A percentile compares a stretch with the other conserved stretches of the same genome.
These are phyloP conservation scores for Atractosteus spatula DNA, from an alignment of 2,113 vertebrate genomes.

Conservation along the genomic window DNA sequence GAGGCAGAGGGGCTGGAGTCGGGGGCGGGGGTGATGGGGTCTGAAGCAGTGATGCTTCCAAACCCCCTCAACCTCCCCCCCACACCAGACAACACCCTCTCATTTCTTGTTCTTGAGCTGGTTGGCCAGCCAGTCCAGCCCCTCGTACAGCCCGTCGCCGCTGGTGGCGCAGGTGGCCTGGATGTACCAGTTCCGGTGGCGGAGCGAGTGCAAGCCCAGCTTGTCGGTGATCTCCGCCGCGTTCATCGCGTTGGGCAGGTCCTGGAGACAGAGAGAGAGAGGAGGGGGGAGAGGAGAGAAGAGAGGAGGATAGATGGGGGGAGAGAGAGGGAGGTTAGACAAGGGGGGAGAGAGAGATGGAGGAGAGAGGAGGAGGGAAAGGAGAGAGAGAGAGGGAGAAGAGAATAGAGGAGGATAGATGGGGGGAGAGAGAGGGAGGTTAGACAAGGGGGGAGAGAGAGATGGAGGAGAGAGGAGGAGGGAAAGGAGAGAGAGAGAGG, in stretches of 20 bases:
- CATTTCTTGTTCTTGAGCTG: conserved; percentile 98
- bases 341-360: no score
- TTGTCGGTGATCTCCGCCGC: conserved; percentile 96
- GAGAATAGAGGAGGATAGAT: neutral
- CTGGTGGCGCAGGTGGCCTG: conserved; percentile 97
- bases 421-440: no score
- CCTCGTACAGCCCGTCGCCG: conserved; percentile 90
- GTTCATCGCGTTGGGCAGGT: conserved; percentile 94
- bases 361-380: no score
- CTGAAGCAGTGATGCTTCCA: neutral
- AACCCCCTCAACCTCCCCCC: conserved; percentile 44
- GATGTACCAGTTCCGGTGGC: conserved; percentile 96
- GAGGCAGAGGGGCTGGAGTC: no score
- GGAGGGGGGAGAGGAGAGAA: neutral
- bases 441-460: no score
- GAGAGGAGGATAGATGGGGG: no score
- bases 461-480: no score
- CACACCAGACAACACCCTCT: conserved; percentile 36
- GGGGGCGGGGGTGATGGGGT: neutral
- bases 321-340: no score
- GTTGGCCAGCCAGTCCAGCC: conserved; percentile 95
- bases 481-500: neutral
- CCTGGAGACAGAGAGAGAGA: conserved; percentile 56
- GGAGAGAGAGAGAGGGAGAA: no score
- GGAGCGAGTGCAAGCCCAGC: conserved; percentile 89